Percentiles rank a stretch among this genome's conserved stretches.
phyloP scores from a whole-genome alignment of 30 jellyfish, hydroid and myxozoan genomes.

The Aurelia coerulea region DNA sequence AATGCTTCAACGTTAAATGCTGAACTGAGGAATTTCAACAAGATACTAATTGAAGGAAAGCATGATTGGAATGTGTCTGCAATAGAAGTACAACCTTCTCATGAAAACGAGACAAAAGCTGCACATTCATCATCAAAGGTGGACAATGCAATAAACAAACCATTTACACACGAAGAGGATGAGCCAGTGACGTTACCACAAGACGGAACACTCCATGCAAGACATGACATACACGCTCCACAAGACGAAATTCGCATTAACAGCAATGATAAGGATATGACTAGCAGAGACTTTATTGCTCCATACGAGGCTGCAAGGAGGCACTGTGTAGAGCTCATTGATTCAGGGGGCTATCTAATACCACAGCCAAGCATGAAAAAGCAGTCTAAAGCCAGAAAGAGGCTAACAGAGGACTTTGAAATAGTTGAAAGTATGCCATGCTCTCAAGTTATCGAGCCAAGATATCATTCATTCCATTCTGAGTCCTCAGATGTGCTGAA shows the following conservation, averaged over 20 bases:
- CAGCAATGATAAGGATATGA: background rate
- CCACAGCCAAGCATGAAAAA: conserved; percentile 14
- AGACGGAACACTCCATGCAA: background rate
- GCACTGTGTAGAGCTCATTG: conserved; percentile 15
- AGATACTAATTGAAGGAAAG: background rate
- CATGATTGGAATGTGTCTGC: too few species aligned
- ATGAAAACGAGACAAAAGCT: background rate
- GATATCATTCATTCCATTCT: background rate
- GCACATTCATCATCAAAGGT: background rate
- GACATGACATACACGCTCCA: background rate
- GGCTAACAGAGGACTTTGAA: conserved; percentile 26
- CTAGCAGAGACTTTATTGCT: background rate
- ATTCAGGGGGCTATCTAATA: conserved; percentile 25
- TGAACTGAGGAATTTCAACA: background rate
- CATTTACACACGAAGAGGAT: background rate
- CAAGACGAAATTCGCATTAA: background rate
- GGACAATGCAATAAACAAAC: background rate
- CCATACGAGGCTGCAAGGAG: conserved; percentile 22
- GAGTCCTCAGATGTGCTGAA: background rate
- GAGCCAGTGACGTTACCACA: background rate
- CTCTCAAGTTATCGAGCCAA: background rate
- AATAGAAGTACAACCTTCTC: too few species aligned
- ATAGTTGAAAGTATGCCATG: conserved; percentile 42
- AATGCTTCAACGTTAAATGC: background rate
- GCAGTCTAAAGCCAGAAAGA: conserved; percentile 10